Evolutionary conservation across 1,140 invertebrate genomes (phyloP).

Genomic region (Solen grandis): DNA sequence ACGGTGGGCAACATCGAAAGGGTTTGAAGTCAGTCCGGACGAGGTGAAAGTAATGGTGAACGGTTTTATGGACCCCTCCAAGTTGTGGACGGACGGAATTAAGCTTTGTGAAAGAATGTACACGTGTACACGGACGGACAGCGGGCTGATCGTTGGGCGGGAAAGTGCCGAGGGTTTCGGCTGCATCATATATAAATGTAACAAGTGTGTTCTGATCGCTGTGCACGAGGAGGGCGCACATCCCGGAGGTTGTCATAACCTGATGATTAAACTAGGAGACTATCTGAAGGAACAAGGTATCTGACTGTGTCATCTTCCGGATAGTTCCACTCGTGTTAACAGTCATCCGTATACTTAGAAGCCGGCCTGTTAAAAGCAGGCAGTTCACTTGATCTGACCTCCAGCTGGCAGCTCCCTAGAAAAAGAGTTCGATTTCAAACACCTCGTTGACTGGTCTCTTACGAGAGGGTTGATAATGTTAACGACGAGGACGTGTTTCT

Average conservation of each 20-base stretch:
- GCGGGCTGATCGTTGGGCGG: slow-evolving; percentile 64
- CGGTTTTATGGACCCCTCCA: slow-evolving; percentile 64
- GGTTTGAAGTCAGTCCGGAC: slow-evolving; percentile 54
- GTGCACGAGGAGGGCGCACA: slow-evolving; percentile 68
- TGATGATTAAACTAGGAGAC: slow-evolving; percentile 67
- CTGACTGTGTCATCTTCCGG: too few relatives aligned
- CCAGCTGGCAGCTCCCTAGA: too few relatives aligned
- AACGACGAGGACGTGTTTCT: too few relatives aligned
- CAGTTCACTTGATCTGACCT: too few relatives aligned
- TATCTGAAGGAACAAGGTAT: slow-evolving; percentile 67
- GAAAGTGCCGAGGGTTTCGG: slow-evolving; percentile 61
- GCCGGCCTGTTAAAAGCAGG: too few relatives aligned
- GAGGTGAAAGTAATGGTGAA: slow-evolving; percentile 57
- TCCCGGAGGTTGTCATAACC: slow-evolving; percentile 67
- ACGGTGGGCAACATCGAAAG: slow-evolving; percentile 62
- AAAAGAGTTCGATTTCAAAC: too few relatives aligned
- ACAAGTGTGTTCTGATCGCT: slow-evolving; percentile 63
- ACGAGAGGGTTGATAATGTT: too few relatives aligned
- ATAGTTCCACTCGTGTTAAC: too few relatives aligned
- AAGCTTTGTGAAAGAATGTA: slow-evolving; percentile 53
- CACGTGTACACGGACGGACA: slow-evolving; percentile 67
- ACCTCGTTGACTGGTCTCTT: too few relatives aligned
- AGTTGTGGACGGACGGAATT: slow-evolving; percentile 61
- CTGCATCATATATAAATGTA: slow-evolving; percentile 68
- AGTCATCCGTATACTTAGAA: too few relatives aligned